phyloP scores from a whole-genome alignment of 2,888 invertebrate genomes.

The Pterobdella sp. region DNA sequence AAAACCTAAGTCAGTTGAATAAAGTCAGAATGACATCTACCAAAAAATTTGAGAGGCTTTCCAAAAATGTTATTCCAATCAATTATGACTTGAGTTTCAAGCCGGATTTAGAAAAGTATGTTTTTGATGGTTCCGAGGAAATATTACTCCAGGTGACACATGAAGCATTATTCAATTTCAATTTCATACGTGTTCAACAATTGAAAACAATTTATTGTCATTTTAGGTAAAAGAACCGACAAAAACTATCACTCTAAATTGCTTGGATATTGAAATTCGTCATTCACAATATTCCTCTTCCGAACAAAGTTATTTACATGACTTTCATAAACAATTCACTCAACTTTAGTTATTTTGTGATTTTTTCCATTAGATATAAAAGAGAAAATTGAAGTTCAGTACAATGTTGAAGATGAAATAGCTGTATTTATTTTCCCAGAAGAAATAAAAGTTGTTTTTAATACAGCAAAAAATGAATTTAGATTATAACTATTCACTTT shows the following conservation, averaged over 20 bases:
- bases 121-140: constrained; percentile 73
- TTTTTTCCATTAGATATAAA: constrained; percentile 27
- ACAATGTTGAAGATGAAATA: constrained; percentile 42
- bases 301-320: constrained; percentile 10
- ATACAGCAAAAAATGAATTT: background rate
- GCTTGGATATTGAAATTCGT: constrained; percentile 66
- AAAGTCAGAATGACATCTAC: constrained; percentile 30
- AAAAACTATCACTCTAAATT: constrained; percentile 62
- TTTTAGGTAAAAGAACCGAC: constrained; percentile 21
- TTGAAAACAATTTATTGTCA: background rate
- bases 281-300: constrained; percentile 51
- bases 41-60: constrained; percentile 65
- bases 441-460: constrained; percentile 40
- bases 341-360: too few species aligned
- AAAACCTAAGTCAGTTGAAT: background rate
- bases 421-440: constrained; percentile 44
- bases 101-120: constrained; percentile 74
- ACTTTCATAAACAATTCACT: too few species aligned
- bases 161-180: background rate
- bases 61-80: constrained; percentile 70
- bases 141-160: constrained; percentile 71
- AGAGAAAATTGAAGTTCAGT: constrained; percentile 35
- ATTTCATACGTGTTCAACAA: background rate
- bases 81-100: constrained; percentile 76
- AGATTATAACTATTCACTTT: background rate